These are phyloP conservation scores for Thereva nobilitata DNA, from an alignment of 2,888 invertebrate genomes.

Conservation along the genomic window DNA sequence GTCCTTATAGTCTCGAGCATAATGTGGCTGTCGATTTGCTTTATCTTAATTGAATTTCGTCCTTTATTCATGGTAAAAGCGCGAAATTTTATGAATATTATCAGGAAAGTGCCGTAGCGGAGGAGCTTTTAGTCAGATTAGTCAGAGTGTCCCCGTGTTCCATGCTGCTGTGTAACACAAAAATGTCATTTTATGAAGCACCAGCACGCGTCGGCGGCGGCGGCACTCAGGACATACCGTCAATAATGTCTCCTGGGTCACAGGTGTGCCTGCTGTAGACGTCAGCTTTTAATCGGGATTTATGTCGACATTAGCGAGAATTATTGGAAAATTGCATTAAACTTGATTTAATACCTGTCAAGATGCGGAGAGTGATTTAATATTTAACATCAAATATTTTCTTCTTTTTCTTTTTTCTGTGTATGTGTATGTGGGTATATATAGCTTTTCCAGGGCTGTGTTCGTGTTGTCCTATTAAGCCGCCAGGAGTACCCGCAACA, in stretches of 20 bases:
- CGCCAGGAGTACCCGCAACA: constrained; percentile 50
- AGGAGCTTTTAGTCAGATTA: constrained; percentile 43
- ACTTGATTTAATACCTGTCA: constrained; percentile 32
- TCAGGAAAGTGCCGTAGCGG: constrained; percentile 30
- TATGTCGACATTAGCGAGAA: constrained; percentile 39
- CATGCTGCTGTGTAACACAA: not conserved
- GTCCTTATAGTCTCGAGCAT: not conserved
- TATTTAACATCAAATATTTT: constrained; percentile 14
- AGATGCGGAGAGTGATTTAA: not conserved
- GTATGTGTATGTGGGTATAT: constrained; percentile 43
- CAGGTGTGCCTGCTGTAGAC: constrained; percentile 37
- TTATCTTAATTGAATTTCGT: constrained; percentile 37
- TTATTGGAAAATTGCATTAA: constrained; percentile 41
- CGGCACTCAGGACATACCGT: not conserved
- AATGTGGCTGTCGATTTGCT: constrained; percentile 25
- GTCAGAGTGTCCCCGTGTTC: not conserved
- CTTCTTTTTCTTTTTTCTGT: constrained; percentile 27
- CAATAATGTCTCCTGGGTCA: constrained; percentile 24
- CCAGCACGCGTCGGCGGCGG: not conserved
- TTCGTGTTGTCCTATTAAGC: constrained; percentile 78
- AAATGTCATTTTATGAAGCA: not conserved
- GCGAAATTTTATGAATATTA: constrained; percentile 40
- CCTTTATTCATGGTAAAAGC: constrained; percentile 35
- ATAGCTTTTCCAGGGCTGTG: constrained; percentile 78
- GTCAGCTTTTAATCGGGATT: constrained; percentile 41